phyloP scores from a whole-genome alignment of 2,888 invertebrate species.

The Caenorhabditis afra region DNA sequence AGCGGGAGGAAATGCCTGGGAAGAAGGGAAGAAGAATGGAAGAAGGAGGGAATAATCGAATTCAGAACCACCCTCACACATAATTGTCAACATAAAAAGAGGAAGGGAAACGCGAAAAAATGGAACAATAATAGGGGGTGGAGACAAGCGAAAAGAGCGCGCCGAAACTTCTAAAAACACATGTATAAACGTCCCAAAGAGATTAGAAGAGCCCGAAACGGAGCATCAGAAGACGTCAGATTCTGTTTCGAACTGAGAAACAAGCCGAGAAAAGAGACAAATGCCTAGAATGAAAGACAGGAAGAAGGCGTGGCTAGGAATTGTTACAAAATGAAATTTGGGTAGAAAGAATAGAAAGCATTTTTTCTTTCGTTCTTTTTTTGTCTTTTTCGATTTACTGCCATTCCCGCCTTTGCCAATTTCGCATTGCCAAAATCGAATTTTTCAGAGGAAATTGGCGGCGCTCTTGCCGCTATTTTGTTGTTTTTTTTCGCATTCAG shows the following conservation, averaged over 20 bases:
- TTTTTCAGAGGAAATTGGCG: constrained; percentile 20
- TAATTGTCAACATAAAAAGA: constrained; percentile 6
- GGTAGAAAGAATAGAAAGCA: not conserved
- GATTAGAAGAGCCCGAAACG: constrained; percentile 40
- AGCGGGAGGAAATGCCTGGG: not conserved
- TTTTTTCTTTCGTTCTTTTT: too few relatives aligned
- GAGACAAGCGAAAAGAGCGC: not conserved
- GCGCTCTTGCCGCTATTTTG: too few relatives aligned
- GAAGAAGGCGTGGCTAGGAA: not conserved
- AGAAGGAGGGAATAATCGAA: constrained; percentile 1
- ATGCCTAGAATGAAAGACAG: too few relatives aligned
- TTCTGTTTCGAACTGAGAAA: not conserved
- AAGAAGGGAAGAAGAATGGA: not conserved
- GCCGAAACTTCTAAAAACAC: constrained; percentile 13
- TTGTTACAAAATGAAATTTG: constrained; percentile 51
- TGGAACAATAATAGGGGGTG: constrained; percentile 11
- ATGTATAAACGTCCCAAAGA: constrained; percentile 44
- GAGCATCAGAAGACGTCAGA: constrained; percentile 10
- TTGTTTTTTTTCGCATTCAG: too few relatives aligned
- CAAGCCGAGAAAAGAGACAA: not conserved
- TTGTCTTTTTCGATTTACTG: constrained; percentile 36
- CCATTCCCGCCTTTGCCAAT: constrained; percentile 24
- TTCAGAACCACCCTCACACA: not conserved
- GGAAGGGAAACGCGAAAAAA: not conserved
- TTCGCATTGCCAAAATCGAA: constrained; percentile 9